phyloP scores from a whole-genome alignment of 2,888 invertebrate genomes.

The Hirtodrosophila cameraria region DNA sequence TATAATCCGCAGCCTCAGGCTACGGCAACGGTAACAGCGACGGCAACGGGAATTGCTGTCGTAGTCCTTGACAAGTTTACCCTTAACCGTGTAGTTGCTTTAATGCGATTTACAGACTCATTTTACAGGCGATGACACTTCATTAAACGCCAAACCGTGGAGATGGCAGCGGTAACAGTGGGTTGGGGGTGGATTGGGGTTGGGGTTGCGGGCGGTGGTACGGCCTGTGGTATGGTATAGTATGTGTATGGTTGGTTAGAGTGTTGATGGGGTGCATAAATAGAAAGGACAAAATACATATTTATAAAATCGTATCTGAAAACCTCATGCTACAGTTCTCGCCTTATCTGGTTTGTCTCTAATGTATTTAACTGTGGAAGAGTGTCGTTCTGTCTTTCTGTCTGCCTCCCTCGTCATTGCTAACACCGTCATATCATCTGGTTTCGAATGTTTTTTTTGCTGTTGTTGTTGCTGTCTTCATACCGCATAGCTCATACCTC shows the following conservation, averaged over 20 bases:
- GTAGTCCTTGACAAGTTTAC: constrained; percentile 66
- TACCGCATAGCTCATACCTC: not conserved
- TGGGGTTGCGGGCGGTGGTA: constrained; percentile 16
- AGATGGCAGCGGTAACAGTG: constrained; percentile 44
- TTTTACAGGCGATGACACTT: constrained; percentile 81
- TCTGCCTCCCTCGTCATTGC: constrained; percentile 9
- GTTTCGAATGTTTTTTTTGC: constrained; percentile 7
- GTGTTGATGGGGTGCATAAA: constrained; percentile 72
- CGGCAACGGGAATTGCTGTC: constrained; percentile 12
- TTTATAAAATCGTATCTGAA: constrained; percentile 63
- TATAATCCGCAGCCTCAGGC: constrained; percentile 40
- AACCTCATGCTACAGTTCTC: constrained; percentile 51
- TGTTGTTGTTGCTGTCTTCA: constrained; percentile 16
- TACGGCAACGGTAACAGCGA: not conserved
- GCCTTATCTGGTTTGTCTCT: constrained; percentile 57
- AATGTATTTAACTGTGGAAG: constrained; percentile 51
- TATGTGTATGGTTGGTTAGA: constrained; percentile 14
- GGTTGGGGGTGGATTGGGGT: not conserved
- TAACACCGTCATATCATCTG: constrained; percentile 9
- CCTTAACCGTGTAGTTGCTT: constrained; percentile 69
- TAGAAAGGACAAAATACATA: constrained; percentile 68
- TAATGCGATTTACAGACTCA: constrained; percentile 81
- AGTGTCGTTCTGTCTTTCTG: constrained; percentile 15
- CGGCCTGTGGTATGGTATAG: not conserved
- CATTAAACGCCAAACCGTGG: constrained; percentile 74